Evolutionary conservation across 2,888 invertebrate species (phyloP).

Genomic region (Parnassius smintheus): DNA sequence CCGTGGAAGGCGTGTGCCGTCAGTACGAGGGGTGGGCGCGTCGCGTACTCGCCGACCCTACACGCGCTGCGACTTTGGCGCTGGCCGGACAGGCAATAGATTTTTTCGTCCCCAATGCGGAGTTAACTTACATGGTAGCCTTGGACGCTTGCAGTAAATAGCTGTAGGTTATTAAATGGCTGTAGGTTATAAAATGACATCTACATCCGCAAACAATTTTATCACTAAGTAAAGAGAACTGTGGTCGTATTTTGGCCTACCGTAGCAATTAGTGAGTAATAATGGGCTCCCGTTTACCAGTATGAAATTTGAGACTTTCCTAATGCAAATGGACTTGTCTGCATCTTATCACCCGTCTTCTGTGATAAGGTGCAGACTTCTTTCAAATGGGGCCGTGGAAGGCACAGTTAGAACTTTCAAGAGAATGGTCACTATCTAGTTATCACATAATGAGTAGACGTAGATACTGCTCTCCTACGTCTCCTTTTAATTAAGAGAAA

Average conservation of each 20-base stretch:
- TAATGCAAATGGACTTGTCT: constrained; percentile 31
- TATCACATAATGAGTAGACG: too few relatives aligned
- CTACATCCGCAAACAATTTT: background rate
- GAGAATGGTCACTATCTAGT: too few relatives aligned
- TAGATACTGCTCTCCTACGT: too few relatives aligned
- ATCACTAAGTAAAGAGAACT: background rate
- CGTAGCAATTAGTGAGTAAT: constrained; percentile 32
- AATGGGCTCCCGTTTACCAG: constrained; percentile 31
- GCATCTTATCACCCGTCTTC: constrained; percentile 33
- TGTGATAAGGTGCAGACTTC: too few relatives aligned
- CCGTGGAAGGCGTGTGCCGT: constrained; percentile 25
- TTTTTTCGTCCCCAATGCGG: constrained; percentile 29
- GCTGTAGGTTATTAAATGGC: constrained; percentile 27
- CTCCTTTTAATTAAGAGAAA: too few relatives aligned
- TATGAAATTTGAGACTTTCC: constrained; percentile 28
- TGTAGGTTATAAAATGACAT: constrained; percentile 14
- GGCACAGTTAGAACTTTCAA: constrained; percentile 25
- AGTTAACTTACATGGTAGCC: constrained; percentile 29
- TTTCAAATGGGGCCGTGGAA: constrained; percentile 33
- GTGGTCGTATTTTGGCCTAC: constrained; percentile 24
- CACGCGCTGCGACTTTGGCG: background rate
- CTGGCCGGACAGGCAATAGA: constrained; percentile 5
- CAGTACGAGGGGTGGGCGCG: constrained; percentile 24
- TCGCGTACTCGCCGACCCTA: constrained; percentile 25
- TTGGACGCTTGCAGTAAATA: constrained; percentile 30